Evolutionary conservation across 1,140 invertebrate genomes (phyloP), one percentile per base, ranked within the genome.

Genomic region (Wasmannia auropunctata): DNA sequence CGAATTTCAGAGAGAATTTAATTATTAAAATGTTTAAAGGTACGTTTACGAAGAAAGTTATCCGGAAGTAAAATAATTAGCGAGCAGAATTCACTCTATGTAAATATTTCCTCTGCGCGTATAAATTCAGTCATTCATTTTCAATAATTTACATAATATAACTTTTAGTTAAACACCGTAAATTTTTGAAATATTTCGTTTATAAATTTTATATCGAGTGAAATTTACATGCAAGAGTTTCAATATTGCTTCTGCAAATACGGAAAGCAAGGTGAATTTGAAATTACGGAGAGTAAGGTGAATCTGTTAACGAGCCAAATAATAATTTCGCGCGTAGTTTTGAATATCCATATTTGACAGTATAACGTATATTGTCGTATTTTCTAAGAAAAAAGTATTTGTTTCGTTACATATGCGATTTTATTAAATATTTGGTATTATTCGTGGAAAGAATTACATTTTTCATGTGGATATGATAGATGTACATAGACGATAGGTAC

Each of bases 371-470:
- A 37, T 11, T 37, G 19, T 58, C 28, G 4, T 81, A 22, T 56
- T 70, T 54, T 46, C n/a, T 22, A 54, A 34, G 51, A 83, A 83
- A 83, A 79, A 74, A 58, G 31, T 69, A 70, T 74, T 43, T 72
- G 67, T 31, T 56, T 25, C 0, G n/a, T 83, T 58, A 74, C 28
- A 58, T 43, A 67, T 83, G 51, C 6, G 31, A 46, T 60, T 56
- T 83, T 83, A 72, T 83, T 83, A 58, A 58, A 74, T 69, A 74
- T 81, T 81, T 81, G 79, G 37, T 81, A 81, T 83, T 83, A 83
- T 40, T 83, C 46, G 58, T 34, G 51, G 31, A 74, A 83, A 83
- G 37, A 83, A 74, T 83, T 74, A 83, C 34, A 72, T 83, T 58
- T 14, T 74, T 83, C 43, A 58, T 72, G 16, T 49, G 46, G 31